Evolutionary conservation across 1,140 invertebrate species (phyloP).

Genomic region (Choristoneura fumiferana): DNA sequence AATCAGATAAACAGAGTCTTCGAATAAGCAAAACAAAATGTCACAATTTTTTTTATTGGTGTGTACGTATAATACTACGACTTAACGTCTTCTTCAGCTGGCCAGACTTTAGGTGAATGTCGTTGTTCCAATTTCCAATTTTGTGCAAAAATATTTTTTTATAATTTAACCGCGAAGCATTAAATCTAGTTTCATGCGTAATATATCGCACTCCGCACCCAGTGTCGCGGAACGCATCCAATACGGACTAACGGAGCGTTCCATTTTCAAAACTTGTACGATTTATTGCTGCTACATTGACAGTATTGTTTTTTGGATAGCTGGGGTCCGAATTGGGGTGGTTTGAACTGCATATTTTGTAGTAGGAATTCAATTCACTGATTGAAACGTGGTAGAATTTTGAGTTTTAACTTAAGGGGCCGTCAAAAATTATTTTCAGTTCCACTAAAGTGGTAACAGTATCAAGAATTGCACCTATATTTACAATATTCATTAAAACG

Average conservation of each 20-base stretch:
- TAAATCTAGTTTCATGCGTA: constrained; percentile 61
- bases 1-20: too few relatives aligned
- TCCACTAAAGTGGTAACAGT: too few relatives aligned
- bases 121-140: constrained; percentile 6
- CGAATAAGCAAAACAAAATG: too few relatives aligned
- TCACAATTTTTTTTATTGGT: too few relatives aligned
- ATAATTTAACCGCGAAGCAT: constrained; percentile 31
- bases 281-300: constrained; percentile 40
- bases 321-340: background rate
- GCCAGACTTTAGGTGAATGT: background rate
- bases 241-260: constrained; percentile 35
- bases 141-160: constrained; percentile 1
- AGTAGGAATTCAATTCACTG: too few relatives aligned
- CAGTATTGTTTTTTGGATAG: constrained; percentile 27
- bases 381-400: too few relatives aligned
- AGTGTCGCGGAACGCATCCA: constrained; percentile 67
- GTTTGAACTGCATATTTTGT: background rate
- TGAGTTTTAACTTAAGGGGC: too few relatives aligned
- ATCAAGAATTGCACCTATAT: too few relatives aligned
- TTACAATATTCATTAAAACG: too few relatives aligned
- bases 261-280: constrained; percentile 51
- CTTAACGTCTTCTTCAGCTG: too few relatives aligned
- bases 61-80: too few relatives aligned
- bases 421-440: too few relatives aligned
- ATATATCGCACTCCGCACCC: constrained; percentile 52